These are phyloP conservation scores for Aspidoscelis tigris DNA, from an alignment of 2,113 vertebrate species.

Conservation along the genomic window DNA sequence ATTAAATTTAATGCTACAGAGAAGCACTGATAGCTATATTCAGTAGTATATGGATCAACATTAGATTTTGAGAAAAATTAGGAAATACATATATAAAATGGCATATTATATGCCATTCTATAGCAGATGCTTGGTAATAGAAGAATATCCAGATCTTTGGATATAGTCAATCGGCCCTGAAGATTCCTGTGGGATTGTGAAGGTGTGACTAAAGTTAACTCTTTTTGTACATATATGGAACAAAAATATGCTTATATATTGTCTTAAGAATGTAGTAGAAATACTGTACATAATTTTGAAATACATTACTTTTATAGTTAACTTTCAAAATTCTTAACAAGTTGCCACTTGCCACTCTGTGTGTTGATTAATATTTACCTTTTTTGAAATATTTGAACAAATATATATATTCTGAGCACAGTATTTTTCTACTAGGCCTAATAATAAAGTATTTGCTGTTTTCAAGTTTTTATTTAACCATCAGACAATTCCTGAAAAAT, in stretches of 20 bases:
- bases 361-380: constrained; percentile 68
- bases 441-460: constrained; percentile 67
- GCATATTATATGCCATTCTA: background rate
- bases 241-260: constrained; percentile 37
- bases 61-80: too few species aligned
- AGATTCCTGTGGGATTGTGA: constrained; percentile 45
- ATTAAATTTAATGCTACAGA: background rate
- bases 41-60: background rate
- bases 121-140: constrained; percentile 43
- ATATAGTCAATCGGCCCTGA: constrained; percentile 43
- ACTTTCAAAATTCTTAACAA: constrained; percentile 52
- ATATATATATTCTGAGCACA: constrained; percentile 72
- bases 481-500: constrained; percentile 24
- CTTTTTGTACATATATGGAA: constrained; percentile 29
- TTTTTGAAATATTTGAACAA: constrained; percentile 73
- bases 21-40: constrained; percentile 9
- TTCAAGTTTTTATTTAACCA: constrained; percentile 52
- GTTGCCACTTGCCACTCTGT: constrained; percentile 70
- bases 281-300: constrained; percentile 76
- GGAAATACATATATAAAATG: too few species aligned
- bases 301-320: constrained; percentile 66
- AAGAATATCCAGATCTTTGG: constrained; percentile 37
- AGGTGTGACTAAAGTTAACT: constrained; percentile 47
- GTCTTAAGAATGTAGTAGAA: constrained; percentile 66
- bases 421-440: constrained; percentile 79